Evolutionary conservation across 2,113 vertebrate genomes (phyloP).

Genomic region (Alligator mississippiensis): DNA sequence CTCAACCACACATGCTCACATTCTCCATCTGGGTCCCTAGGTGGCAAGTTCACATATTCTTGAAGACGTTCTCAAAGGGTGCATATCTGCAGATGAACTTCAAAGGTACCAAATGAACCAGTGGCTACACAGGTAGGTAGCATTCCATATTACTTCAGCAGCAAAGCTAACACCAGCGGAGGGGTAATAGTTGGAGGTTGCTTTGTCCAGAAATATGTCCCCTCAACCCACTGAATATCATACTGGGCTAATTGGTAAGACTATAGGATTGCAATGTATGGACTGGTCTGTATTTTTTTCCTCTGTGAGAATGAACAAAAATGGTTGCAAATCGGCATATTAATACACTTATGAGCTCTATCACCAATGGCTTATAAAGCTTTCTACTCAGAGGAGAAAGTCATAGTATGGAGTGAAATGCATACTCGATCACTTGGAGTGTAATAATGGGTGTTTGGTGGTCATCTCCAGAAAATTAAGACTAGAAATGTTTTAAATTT

Average conservation of each 20-base stretch:
- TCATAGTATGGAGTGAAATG: neutral
- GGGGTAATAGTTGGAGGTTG: neutral
- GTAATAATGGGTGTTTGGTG: neutral
- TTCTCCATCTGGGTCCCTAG: too few species aligned
- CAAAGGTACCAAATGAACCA: too few species aligned
- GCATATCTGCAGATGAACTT: too few species aligned
- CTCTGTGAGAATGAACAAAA: rapidly evolving
- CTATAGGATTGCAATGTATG: neutral
- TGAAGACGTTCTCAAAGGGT: too few species aligned
- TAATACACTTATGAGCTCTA: neutral
- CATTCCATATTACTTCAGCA: neutral
- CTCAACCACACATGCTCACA: too few species aligned
- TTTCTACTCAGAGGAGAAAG: neutral
- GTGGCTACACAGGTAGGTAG: neutral
- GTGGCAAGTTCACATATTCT: too few species aligned
- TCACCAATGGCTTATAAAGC: neutral
- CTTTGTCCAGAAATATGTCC: neutral
- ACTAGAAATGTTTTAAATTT: neutral
- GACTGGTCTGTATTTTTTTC: neutral
- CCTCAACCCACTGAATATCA: neutral
- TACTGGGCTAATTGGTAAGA: neutral
- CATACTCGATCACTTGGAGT: neutral
- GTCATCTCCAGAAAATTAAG: neutral
- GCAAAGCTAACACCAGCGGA: neutral
- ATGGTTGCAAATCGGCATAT: rapidly evolving